Evolutionary conservation across 2,888 invertebrate species (phyloP).

Genomic region (Aphodius sticticus): DNA sequence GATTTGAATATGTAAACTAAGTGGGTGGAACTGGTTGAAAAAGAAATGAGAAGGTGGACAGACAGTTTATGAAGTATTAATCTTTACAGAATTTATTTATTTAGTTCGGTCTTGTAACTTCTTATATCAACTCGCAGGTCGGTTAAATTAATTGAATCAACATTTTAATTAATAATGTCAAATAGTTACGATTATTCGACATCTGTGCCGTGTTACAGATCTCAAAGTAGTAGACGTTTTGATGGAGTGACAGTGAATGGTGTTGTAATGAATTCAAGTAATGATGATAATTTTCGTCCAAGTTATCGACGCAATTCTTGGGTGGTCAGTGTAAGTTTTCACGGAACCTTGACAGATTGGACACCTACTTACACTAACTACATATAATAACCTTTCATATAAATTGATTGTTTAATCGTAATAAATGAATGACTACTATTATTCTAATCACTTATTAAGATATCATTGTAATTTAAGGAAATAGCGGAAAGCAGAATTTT

Average conservation of each 20-base stretch:
- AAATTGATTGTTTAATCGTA: too few species aligned
- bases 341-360: too few species aligned
- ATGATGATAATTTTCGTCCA: not conserved
- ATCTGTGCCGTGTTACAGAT: not conserved
- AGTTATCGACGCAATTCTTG: not conserved
- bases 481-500: too few species aligned
- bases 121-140: not conserved
- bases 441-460: too few species aligned
- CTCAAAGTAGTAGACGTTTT: not conserved
- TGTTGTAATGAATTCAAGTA: not conserved
- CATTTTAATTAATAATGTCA: not conserved
- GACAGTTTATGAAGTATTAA: not conserved
- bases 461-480: too few species aligned
- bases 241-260: not conserved
- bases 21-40: constrained; percentile 4
- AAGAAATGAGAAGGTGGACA: not conserved
- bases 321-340: not conserved
- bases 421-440: too few species aligned
- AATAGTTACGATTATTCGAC: not conserved
- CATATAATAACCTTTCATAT: too few species aligned
- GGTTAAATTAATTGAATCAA: not conserved
- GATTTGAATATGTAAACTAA: not conserved
- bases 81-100: not conserved
- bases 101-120: not conserved
- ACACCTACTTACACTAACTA: too few species aligned